Evolutionary conservation across 2,797 vertebrate genomes (phyloP).

Genomic region (Cynopterus sphinx): DNA sequence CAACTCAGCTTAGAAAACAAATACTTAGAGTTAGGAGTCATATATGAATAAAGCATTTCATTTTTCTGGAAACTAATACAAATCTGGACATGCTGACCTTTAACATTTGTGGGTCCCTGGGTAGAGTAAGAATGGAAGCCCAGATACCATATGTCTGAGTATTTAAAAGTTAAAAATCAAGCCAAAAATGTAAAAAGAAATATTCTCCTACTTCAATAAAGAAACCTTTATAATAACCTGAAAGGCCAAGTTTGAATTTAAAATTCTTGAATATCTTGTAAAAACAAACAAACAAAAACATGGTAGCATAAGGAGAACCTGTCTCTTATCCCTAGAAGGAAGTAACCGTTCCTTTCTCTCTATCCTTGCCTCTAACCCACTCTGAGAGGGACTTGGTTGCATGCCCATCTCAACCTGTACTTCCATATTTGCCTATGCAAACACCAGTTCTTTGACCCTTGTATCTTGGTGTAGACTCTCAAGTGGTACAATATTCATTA

Average conservation of each 20-base stretch:
- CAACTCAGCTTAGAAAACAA: neutral
- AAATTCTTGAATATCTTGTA: neutral
- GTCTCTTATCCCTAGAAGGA: neutral
- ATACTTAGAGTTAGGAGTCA: neutral
- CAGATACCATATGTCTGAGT: neutral
- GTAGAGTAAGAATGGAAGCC: neutral
- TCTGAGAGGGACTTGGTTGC: rapidly evolving
- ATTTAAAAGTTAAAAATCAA: constrained; percentile 2
- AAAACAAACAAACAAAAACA: neutral
- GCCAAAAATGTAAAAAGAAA: neutral
- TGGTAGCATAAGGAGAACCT: neutral
- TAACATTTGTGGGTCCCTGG: neutral
- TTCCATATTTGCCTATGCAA: neutral
- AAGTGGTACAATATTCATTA: neutral
- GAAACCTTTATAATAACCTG: neutral
- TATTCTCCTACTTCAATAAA: neutral
- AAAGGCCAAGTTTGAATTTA: neutral
- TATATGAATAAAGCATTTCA: neutral
- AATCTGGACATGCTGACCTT: neutral
- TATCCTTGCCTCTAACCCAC: neutral
- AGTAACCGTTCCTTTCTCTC: neutral
- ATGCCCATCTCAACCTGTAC: neutral
- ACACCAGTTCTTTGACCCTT: neutral
- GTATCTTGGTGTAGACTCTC: neutral
- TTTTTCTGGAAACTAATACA: neutral